Percentiles rank a stretch among this genome's conserved stretches.
Evolutionary conservation across 2,888 invertebrate species (phyloP).

Genomic region (Deroplatys truncata): DNA sequence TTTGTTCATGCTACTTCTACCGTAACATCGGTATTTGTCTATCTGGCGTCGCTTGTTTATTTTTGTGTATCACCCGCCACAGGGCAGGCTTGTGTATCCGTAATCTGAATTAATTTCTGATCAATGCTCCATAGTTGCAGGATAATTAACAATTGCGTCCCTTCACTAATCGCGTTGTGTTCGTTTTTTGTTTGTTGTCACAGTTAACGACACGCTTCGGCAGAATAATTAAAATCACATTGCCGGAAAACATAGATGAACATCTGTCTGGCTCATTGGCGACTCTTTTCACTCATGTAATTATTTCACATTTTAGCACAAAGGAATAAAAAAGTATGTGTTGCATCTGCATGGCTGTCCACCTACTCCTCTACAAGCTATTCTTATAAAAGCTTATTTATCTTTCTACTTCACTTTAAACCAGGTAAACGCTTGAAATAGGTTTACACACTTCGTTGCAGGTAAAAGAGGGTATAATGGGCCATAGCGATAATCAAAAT

Average conservation of each 20-base stretch:
- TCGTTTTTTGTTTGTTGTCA: neutral
- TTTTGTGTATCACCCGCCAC: neutral
- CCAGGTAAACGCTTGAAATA: too few species aligned
- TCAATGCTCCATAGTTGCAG: neutral
- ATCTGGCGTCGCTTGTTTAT: neutral
- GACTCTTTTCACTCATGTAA: too few species aligned
- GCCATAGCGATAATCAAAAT: too few species aligned
- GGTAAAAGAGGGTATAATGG: too few species aligned
- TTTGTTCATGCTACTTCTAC: neutral
- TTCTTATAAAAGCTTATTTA: too few species aligned
- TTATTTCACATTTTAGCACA: too few species aligned
- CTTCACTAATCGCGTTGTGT: neutral
- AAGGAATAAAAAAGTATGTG: too few species aligned
- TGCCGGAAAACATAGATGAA: neutral
- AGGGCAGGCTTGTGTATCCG: neutral
- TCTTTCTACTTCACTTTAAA: too few species aligned
- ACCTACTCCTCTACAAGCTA: too few species aligned
- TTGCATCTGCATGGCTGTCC: too few species aligned
- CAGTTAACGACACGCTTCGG: neutral
- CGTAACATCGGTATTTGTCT: neutral
- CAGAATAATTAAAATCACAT: neutral
- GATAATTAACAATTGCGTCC: neutral
- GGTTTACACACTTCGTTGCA: too few species aligned
- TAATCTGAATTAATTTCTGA: neutral
- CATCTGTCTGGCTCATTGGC: too few species aligned